Evolutionary conservation across 2,888 invertebrate species (phyloP), one percentile per base, ranked within the genome.

Genomic region (Eristalis arbustorum): DNA sequence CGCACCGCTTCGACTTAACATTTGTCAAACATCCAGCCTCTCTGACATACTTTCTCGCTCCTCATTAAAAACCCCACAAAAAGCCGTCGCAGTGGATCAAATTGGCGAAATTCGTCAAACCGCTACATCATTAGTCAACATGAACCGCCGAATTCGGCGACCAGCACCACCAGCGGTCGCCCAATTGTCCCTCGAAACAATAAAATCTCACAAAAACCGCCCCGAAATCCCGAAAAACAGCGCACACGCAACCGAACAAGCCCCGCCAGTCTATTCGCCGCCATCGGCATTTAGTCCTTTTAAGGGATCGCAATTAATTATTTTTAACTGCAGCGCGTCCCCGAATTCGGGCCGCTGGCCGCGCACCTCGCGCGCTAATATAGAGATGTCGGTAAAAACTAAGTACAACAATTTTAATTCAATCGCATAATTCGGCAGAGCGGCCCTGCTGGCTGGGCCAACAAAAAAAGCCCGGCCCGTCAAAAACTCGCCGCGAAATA

Each of bases 221-320:
- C 68, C 18, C 31, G 8, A 31, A 31, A n/a, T n/a, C n/a, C n/a
- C n/a, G n/a, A n/a, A 57, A 40, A 57, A 69, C 22, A 42, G 56
- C 40, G 40, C 62, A 59, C 64, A 68, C 59, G 72, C 64, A 49
- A 8, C 74, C 37, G 25, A 63, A 40, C 37, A 49, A 57, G 14
- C n/a, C 23, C 64, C 14, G 37, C 77, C 14, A 62, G 62, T 56
- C 25, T 66, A 61, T 40, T 62, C 68, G 56, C 78, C 74, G 59
- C 76, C 80, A 85, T 77, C 40, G 85, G 79, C 82, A 88, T 91
- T 90, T 90, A 90, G 89, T 90, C 92, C 92, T 90, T 92, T 91
- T 91, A 91, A 91, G 92, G 93, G 90, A 92, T 91, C 90, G 91
- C 93, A 93, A 92, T 92, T 92, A 92, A 92, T 92, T 93, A 92